Evolutionary conservation across 2,888 invertebrate genomes (phyloP).

Genomic region (Hemaris fuciformis): DNA sequence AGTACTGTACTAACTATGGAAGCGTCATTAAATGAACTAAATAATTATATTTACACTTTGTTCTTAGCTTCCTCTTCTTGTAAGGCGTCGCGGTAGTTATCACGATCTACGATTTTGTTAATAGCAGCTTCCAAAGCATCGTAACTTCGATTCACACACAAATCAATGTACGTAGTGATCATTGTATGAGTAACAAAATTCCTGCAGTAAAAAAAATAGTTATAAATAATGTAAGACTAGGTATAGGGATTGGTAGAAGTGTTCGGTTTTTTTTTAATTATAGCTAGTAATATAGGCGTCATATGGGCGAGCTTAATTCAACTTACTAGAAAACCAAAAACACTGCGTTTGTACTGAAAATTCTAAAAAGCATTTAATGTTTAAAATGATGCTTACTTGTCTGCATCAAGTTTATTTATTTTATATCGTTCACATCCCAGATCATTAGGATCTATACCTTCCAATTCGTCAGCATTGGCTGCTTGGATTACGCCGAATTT

Average conservation of each 20-base stretch:
- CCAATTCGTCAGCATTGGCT: conserved; percentile 33
- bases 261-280: no score
- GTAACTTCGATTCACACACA: conserved; percentile 34
- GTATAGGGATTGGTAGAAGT: no score
- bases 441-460: conserved; percentile 33
- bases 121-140: conserved; percentile 27
- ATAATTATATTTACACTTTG: not conserved
- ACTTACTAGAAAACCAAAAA: no score
- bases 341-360: no score
- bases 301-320: no score
- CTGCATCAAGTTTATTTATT: conserved; percentile 52
- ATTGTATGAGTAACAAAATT: not conserved
- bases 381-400: conserved; percentile 41
- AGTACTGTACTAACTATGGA: no score
- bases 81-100: conserved; percentile 26
- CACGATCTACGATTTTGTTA: conserved; percentile 18
- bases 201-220: not conserved
- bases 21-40: no score
- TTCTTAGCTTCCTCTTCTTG: not conserved
- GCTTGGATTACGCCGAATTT: conserved; percentile 44
- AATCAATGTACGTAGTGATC: conserved; percentile 34
- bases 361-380: no score
- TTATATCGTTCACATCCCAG: conserved; percentile 44
- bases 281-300: no score
- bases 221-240: not conserved